Evolutionary conservation across 2,888 invertebrate species (phyloP).

Genomic region (Watsonalla cultraria): DNA sequence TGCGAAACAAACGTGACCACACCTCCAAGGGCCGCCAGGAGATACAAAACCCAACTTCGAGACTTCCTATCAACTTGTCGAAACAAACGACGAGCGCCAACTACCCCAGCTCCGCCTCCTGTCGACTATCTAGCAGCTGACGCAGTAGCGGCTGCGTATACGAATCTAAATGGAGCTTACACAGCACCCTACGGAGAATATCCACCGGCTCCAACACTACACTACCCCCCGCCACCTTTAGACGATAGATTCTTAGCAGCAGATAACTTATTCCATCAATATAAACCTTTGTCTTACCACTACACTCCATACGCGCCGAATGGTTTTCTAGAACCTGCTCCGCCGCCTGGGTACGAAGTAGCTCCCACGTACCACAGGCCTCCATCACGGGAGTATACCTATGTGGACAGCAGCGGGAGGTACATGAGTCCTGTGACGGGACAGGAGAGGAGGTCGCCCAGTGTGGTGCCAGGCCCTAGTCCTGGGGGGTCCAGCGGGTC

Average conservation of each 20-base stretch:
- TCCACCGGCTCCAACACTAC: slow-evolving; percentile 83
- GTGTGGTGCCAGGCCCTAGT: slow-evolving; percentile 73
- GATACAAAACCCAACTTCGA: slow-evolving; percentile 95
- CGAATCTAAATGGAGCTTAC: slow-evolving; percentile 88
- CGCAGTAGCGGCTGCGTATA: slow-evolving; percentile 88
- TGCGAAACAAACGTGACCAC: slow-evolving; percentile 81
- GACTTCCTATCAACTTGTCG: slow-evolving; percentile 96
- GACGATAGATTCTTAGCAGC: slow-evolving; percentile 87
- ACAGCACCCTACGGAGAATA: slow-evolving; percentile 87
- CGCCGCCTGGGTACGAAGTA: slow-evolving; percentile 78
- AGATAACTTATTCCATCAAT: slow-evolving; percentile 93
- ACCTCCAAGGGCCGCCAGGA: slow-evolving; percentile 89
- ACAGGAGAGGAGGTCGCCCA: slow-evolving; percentile 81
- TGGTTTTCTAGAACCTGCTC: slow-evolving; percentile 88
- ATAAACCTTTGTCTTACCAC: slow-evolving; percentile 91
- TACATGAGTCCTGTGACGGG: slow-evolving; percentile 81
- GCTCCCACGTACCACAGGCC: slow-evolving; percentile 83
- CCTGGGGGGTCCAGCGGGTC: slow-evolving; percentile 69
- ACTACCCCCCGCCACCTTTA: slow-evolving; percentile 81
- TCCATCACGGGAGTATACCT: slow-evolving; percentile 77
- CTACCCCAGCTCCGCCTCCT: slow-evolving; percentile 80
- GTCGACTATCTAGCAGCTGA: slow-evolving; percentile 85
- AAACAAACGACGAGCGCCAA: slow-evolving; percentile 83
- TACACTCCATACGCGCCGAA: slow-evolving; percentile 87
- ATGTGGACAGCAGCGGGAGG: slow-evolving; percentile 77